These are phyloP conservation scores for Mimachlamys varia DNA, from an alignment of 2,888 invertebrate genomes.

Conservation along the genomic window DNA sequence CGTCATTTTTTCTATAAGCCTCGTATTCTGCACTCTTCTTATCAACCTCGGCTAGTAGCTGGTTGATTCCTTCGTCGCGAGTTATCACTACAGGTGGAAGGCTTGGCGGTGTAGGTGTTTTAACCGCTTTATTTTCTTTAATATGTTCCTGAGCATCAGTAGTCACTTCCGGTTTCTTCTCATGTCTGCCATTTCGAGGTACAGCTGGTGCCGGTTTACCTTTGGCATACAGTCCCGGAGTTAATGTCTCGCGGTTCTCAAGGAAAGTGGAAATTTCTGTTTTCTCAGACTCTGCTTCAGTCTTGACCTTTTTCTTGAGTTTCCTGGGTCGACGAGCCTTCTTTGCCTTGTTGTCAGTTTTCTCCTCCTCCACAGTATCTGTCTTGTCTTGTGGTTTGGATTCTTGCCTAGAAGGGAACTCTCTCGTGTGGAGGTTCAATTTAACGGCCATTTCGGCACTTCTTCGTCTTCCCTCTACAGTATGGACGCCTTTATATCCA, in stretches of 20 bases:
- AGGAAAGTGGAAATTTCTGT: neutral
- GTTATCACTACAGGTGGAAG: neutral
- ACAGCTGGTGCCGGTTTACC: neutral
- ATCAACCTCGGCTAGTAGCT: neutral
- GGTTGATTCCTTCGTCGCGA: neutral
- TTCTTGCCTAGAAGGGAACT: neutral
- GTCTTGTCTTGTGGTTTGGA: neutral
- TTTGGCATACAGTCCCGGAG: neutral
- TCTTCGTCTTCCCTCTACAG: neutral
- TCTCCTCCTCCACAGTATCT: neutral
- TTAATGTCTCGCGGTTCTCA: neutral
- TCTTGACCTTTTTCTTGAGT: neutral
- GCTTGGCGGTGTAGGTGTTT: neutral
- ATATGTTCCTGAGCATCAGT: neutral
- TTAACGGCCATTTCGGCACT: conserved; percentile 3
- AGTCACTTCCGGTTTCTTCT: neutral
- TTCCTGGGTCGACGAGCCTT: neutral
- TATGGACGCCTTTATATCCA: neutral
- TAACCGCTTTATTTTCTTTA: neutral
- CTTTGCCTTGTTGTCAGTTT: neutral
- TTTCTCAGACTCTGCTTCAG: neutral
- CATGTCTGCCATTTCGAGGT: neutral
- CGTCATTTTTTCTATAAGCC: neutral
- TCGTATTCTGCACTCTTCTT: neutral
- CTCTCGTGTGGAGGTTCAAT: neutral